Base-by-base conservation (phyloP, 1,140 invertebrate genomes). In the Anadara kagoshimensis region DNA sequence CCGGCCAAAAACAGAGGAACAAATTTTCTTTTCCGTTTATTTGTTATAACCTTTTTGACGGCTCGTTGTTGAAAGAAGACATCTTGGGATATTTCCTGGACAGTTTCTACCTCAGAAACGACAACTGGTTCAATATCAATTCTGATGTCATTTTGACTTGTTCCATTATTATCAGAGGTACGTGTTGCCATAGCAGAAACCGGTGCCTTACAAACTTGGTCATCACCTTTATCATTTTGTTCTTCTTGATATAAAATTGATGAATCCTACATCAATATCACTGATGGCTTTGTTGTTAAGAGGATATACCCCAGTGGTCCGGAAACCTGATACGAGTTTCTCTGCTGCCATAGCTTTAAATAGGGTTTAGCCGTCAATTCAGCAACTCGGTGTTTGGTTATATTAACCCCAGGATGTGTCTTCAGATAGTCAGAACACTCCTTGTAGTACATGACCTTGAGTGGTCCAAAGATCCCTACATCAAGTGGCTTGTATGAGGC, bases 401-500 rank as follows among this genome's bases (percentile, higher is more conserved):
- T 54, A 7, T 29, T 24, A 36, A 36, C 14, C 7, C 49, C 49
- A 5, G 63, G 51, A 20, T 65, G 14, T 53, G 26, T 54, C 11
- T 43, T 24, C 49, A 65, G 29, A 20, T 8, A 53, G 16, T 24
- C 36, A 2, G 47, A 18, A 41, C 26, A 20, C 26, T 53, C 26
- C 12, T 44, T 53, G 49, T 53, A 53, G 29, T 41, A 65, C 16
- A 41, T 22, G 18, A 29, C 22, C 51, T 54, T 36, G 24, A 65
- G 43, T n/a, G 63, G 63, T 7, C 49, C 63, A 65, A 65, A 65
- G 24, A 1, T 11, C 41, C 49, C 63, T 1, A 65, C 29, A 65
- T 65, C 63, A 14, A 65, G n/a, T 43, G 47, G n/a, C 47, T 65
- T 1, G 24, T 53, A 65, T 65, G 63, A 2, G 47, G 49, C 18